A percentile compares a stretch with the other conserved stretches of the same genome.
Conservation (phyloP, 23 tunicate species). For the Diplosoma virens region DNA sequence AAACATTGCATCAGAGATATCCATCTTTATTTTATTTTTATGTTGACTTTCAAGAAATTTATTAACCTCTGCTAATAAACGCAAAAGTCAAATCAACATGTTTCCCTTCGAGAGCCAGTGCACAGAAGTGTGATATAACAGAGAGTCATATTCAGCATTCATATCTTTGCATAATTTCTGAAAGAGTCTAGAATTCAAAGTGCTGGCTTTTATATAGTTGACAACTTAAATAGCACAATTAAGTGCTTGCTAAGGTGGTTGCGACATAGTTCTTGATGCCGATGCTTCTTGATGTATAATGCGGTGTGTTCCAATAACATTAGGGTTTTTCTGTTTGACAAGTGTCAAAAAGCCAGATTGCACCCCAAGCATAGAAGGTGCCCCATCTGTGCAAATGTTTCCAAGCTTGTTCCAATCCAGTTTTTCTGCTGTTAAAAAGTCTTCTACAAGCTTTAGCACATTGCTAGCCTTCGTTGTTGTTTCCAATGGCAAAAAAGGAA, state of each 20-base stretch:
- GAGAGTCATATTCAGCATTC: constrained; percentile 21
- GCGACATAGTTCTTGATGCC: constrained; percentile 42
- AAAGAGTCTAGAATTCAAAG: constrained; percentile 34
- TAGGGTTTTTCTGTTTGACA: constrained; percentile 36
- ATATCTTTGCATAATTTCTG: constrained; percentile 30
- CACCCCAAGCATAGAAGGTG: constrained; percentile 41
- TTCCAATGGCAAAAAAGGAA: constrained; percentile 44
- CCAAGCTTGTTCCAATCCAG: constrained; percentile 41
- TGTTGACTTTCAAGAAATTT: constrained; percentile 32
- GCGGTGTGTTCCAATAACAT: constrained; percentile 35
- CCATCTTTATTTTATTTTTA: constrained; percentile 18
- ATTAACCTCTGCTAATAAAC: constrained; percentile 24
- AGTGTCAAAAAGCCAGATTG: constrained; percentile 37
- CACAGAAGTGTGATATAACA: constrained; percentile 10
- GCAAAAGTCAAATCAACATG: constrained; percentile 9
- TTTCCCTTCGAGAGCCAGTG: constrained; percentile 8
- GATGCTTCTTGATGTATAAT: constrained; percentile 49
- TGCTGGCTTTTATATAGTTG: constrained; percentile 17
- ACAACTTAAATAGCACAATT: constrained; percentile 32
- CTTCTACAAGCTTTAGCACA: constrained; percentile 17
- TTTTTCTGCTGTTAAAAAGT: constrained; percentile 30
- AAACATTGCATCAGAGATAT: constrained; percentile 26
- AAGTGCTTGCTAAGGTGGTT: constrained; percentile 41
- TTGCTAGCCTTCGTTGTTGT: constrained; percentile 44
- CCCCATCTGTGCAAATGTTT: constrained; percentile 44